These are phyloP conservation scores for Watsonalla binaria DNA, from an alignment of 2,888 invertebrate species.

Conservation along the genomic window DNA sequence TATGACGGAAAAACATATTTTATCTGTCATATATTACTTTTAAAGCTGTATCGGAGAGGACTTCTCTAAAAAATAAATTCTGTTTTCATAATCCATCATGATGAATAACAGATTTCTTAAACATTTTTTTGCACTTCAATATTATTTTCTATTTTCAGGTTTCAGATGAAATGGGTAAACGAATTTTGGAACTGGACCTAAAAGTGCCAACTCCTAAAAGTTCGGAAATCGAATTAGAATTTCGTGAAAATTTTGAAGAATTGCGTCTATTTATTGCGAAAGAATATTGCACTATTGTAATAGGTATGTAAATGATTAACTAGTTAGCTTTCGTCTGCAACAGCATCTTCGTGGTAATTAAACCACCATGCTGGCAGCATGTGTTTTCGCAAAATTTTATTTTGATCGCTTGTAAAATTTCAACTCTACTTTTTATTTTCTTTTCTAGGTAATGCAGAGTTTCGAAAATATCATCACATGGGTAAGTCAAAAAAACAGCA, in stretches of 20 bases:
- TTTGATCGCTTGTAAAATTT: background rate
- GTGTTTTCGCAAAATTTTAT: too few species aligned
- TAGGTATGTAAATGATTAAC: conserved; percentile 39
- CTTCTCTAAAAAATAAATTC: too few species aligned
- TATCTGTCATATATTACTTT: too few species aligned
- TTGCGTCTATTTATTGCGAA: conserved; percentile 75
- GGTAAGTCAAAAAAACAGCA: conserved; percentile 47
- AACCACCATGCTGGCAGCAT: too few species aligned
- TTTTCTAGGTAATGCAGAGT: conserved; percentile 43
- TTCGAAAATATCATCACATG: conserved; percentile 74
- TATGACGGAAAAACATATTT: too few species aligned
- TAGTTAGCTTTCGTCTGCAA: too few species aligned
- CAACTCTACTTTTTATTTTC: background rate
- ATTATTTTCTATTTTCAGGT: conserved; percentile 39
- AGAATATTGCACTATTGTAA: conserved; percentile 72
- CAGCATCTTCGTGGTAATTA: too few species aligned
- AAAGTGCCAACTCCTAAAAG: conserved; percentile 64
- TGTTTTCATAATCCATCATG: too few species aligned
- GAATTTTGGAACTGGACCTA: conserved; percentile 52
- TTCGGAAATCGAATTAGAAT: conserved; percentile 42
- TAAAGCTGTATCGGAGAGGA: too few species aligned
- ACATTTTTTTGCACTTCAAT: background rate
- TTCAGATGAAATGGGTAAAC: conserved; percentile 61
- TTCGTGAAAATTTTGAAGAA: conserved; percentile 71
- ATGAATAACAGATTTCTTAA: too few species aligned